Percentiles rank a stretch among this genome's conserved stretches.
phyloP scores from a whole-genome alignment of 2,113 vertebrate genomes.

The Chaetodon trifascialis region DNA sequence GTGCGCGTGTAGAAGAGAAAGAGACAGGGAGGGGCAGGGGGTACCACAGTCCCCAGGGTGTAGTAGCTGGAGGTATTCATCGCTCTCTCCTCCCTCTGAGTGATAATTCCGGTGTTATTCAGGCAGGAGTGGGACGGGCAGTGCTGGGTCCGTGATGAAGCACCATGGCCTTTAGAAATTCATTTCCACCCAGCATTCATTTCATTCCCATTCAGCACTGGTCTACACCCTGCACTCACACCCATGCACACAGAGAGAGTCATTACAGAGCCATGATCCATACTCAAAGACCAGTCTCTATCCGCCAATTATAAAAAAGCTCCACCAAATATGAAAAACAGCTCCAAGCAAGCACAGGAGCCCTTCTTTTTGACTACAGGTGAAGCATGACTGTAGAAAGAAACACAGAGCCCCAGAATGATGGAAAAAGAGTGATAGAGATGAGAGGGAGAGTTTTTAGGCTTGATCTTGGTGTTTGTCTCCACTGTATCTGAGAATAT shows the following conservation, averaged over 20 bases:
- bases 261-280: constrained; percentile 71
- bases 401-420: constrained; percentile 12
- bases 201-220: constrained; percentile 86
- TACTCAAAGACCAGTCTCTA: constrained; percentile 65
- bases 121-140: constrained; percentile 82
- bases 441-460: constrained; percentile 35
- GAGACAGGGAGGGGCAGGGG: constrained; percentile 46
- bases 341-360: constrained; percentile 36
- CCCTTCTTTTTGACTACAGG: constrained; percentile 14
- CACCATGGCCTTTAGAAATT: constrained; percentile 89
- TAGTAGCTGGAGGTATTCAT: constrained; percentile 82
- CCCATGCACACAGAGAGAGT: constrained; percentile 54
- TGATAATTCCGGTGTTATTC: constrained; percentile 79
- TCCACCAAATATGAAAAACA: constrained; percentile 57
- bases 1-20: constrained; percentile 26
- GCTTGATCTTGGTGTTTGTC: constrained; percentile 45
- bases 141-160: constrained; percentile 83
- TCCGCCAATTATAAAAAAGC: constrained; percentile 57
- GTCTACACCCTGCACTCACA: constrained; percentile 71
- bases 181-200: constrained; percentile 88
- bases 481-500: constrained; percentile 54
- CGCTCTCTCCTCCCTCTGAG: constrained; percentile 84
- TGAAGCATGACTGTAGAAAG: constrained; percentile 14
- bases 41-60: constrained; percentile 73
- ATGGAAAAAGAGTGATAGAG: constrained; percentile 25